These are phyloP conservation scores for Caenorhabditis sinica DNA, from an alignment of 2,888 invertebrate species.

Conservation along the genomic window DNA sequence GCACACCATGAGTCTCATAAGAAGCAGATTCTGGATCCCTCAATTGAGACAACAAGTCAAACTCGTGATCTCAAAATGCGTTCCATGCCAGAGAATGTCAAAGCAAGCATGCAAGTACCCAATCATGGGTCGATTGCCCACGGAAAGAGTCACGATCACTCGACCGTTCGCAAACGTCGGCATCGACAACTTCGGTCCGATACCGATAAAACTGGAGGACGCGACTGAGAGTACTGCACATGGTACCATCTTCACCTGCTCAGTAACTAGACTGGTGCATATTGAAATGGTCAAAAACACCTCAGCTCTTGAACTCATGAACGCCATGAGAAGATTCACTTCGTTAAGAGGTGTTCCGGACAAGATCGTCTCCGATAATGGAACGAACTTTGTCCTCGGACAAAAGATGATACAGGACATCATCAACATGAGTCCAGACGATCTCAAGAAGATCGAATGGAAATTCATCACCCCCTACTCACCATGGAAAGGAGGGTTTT, in stretches of 20 bases:
- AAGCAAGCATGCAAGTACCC: neutral
- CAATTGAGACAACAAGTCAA: neutral
- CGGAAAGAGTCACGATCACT: constrained; percentile 30
- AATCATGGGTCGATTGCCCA: constrained; percentile 33
- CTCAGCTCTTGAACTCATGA: constrained; percentile 45
- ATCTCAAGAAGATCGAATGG: constrained; percentile 74
- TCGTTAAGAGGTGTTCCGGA: constrained; percentile 48
- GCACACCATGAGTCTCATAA: neutral
- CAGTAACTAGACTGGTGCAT: constrained; percentile 59
- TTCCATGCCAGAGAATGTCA: neutral
- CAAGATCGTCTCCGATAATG: constrained; percentile 71
- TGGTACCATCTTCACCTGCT: constrained; percentile 62
- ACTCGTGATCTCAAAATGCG: neutral
- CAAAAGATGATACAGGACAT: constrained; percentile 70
- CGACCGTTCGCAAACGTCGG: constrained; percentile 67
- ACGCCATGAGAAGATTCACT: constrained; percentile 57
- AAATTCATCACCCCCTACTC: constrained; percentile 84
- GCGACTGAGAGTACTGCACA: constrained; percentile 2
- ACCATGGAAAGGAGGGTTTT: constrained; percentile 85
- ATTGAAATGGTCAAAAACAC: constrained; percentile 52
- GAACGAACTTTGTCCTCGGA: constrained; percentile 84
- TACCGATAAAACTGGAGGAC: constrained; percentile 8
- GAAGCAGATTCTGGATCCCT: constrained; percentile 10
- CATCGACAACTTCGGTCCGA: constrained; percentile 70
- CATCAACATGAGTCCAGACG: neutral